A percentile compares a stretch with the other conserved stretches of the same genome.
Evolutionary conservation across 2,888 invertebrate species (phyloP).

Genomic region (Theretra japonica): DNA sequence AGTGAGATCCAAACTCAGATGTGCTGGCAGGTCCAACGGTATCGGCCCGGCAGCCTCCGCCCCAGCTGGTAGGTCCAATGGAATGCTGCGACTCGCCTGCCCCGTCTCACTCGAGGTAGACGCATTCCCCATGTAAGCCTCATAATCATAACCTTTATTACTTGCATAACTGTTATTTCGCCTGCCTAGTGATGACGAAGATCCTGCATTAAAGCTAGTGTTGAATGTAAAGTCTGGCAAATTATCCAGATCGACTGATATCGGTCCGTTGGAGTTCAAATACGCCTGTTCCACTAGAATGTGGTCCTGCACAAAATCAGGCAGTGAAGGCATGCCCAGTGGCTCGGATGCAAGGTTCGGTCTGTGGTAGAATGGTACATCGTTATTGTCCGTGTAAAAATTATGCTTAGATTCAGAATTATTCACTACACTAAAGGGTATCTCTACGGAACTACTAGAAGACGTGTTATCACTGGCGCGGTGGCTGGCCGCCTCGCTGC

Average conservation of each 20-base stretch:
- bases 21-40: conserved; percentile 70
- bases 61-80: conserved; percentile 70
- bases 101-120: conserved; percentile 64
- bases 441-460: conserved; percentile 77
- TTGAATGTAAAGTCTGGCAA: conserved; percentile 88
- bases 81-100: conserved; percentile 60
- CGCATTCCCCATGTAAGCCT: conserved; percentile 65
- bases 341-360: conserved; percentile 77
- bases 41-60: conserved; percentile 68
- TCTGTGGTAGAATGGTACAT: conserved; percentile 73
- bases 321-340: conserved; percentile 87
- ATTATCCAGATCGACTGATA: conserved; percentile 86
- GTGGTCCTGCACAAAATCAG: conserved; percentile 96
- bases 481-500: conserved; percentile 60
- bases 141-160: conserved; percentile 72
- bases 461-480: conserved; percentile 72
- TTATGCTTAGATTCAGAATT: conserved; percentile 80
- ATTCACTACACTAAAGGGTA: conserved; percentile 80
- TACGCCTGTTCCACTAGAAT: conserved; percentile 92
- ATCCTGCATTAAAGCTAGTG: conserved; percentile 76
- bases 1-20: conserved; percentile 76
- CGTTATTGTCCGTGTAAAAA: conserved; percentile 72
- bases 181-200: conserved; percentile 69
- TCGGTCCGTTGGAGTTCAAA: conserved; percentile 82
- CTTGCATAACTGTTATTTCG: conserved; percentile 66